Evolutionary conservation across 2,888 invertebrate genomes (phyloP).

Genomic region (Willowsia nigromaculata): DNA sequence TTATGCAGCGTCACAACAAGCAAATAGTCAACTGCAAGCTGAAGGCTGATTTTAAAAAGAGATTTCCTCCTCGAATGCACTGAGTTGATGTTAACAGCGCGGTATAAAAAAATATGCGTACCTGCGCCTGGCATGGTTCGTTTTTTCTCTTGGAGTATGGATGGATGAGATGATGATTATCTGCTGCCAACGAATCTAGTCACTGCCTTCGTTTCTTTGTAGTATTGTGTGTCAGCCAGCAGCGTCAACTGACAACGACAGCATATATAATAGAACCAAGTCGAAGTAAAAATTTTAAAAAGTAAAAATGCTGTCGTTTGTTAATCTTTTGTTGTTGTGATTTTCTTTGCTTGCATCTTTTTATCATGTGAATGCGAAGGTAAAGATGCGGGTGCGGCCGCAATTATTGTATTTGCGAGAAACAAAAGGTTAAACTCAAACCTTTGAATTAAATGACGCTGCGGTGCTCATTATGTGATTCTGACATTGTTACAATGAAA

Average conservation of each 20-base stretch:
- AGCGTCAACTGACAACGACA: conserved; percentile 24
- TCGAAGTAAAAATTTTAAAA: conserved; percentile 1
- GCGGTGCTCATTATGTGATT: not conserved
- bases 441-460: not conserved
- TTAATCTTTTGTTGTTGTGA: not conserved
- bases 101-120: not conserved
- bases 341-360: not conserved
- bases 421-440: conserved; percentile 25
- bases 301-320: not conserved
- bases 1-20: conserved; percentile 61
- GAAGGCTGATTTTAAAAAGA: conserved; percentile 47
- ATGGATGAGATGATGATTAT: not conserved
- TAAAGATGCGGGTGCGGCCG: conserved; percentile 46
- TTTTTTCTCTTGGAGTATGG: not conserved
- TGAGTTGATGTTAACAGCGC: not conserved
- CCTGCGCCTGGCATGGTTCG: not conserved
- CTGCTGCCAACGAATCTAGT: not conserved
- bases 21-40: not conserved
- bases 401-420: not conserved
- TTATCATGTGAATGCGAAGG: not conserved
- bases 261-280: not conserved
- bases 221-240: not conserved
- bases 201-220: not conserved
- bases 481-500: not conserved
- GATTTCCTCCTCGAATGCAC: conserved; percentile 21